Evolutionary conservation across 1,140 invertebrate species (phyloP), one percentile per base, ranked within the genome.

Genomic region (Cherax destructor): DNA sequence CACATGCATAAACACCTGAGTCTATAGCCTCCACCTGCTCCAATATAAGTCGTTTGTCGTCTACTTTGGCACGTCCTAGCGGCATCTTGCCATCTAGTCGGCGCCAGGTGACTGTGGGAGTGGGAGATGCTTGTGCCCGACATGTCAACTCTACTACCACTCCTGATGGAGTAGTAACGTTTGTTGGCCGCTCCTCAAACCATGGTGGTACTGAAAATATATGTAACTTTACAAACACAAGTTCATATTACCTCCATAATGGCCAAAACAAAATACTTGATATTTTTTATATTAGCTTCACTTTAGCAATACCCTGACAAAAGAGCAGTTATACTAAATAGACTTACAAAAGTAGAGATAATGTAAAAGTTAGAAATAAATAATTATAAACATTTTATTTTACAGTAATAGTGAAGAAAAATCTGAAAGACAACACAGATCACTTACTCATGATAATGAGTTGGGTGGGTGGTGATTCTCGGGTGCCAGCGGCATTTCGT

Each of bases 361-460:
- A 16, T 59, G 9, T 9, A 16, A 9, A 16, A 59, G 56, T 10
- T 59, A 9, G 30, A 41, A 41, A 41, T 41, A 41, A 41, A 41
- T 41, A 41, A 41, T 41, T 41, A 41, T 41, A 41, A 41, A 41
- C 30, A 41, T 41, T 41, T 41, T 41, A 41, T 41, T 41, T 41
- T 2, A 41, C 30, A 41, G 30, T 41, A 3, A 16, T 59, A 59
- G 56, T 9, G 56, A 16, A 3, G 56, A 59, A 59, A 59, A 59
- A 59, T 11, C 21, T 69, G 65, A 21, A 6, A 18, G 21, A 41
- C 30, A 18, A 59, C 3, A 18, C 13, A 30, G 56, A 47, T 1
- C 1, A 80, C 94, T 94, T 92, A 94, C 94, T 93, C 80, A 94
- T 94, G 52, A 95, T 94, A 41, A 93, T 94, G 69, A 95, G 92